Base-by-base conservation (phyloP, 2,797 vertebrate genomes). In the Melanotaenia boesemani region DNA sequence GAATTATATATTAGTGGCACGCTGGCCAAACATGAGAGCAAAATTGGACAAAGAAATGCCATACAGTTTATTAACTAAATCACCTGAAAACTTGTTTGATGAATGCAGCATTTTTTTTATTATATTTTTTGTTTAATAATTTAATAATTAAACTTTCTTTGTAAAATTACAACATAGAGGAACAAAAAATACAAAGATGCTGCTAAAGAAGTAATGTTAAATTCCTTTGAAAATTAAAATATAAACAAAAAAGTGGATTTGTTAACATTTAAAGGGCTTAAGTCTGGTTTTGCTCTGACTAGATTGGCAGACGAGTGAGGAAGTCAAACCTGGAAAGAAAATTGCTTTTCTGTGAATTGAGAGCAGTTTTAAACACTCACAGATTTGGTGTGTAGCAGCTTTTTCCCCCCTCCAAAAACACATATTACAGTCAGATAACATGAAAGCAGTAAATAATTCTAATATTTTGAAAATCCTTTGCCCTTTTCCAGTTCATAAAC, bases 1-100 rank as follows among this genome's bases (percentile, higher is more conserved):
- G 73, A 87, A 86, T 90, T 83, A 82, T 78, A 76, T 54, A 89
- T 83, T 84, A 91, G 80, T 76, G 80, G 83, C 72, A 77, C 81
- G 73, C 74, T 83, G 77, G 86, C 76, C 82, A 84, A 55, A 55
- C 52, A 55, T 11, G 52, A 26, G 12, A 55, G 13, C 24, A 11
- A 24, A 55, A 26, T 26, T 24, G 24, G 52, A 26, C 52, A 26
- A 28, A 26, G 20, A 55, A 26, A 55, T 15, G 12, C 11, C 9
- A 13, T 8, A 12, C 3, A 13, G 10, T 22, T 26, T 55, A 26
- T 55, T 26, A 55, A 55, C 12, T 55, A 28, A 54, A 54, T 26
- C 52, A 55, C 52, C 52, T 55, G n/a, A 22, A 50, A 50, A 22
- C 12, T 3, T 22, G 52, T 28, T 28, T 55, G 12, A 15, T 55